Evolutionary conservation across 1,140 invertebrate genomes (phyloP).

Genomic region (Charaxes varanes): DNA sequence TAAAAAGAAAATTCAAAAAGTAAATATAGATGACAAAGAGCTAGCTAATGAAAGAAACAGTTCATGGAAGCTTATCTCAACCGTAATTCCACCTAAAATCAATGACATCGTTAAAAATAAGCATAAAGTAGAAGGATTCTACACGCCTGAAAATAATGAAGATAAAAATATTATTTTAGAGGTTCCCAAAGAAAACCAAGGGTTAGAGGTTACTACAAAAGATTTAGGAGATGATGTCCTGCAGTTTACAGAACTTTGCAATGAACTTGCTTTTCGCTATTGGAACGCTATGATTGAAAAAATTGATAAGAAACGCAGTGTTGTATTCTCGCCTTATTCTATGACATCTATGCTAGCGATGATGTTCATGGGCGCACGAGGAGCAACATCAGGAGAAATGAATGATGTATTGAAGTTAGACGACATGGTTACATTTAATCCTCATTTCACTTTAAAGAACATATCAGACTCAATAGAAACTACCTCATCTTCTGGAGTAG

Average conservation of each 20-base stretch:
- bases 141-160: constrained; percentile 29
- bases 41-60: constrained; percentile 48
- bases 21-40: constrained; percentile 65
- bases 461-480: constrained; percentile 84
- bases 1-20: constrained; percentile 67
- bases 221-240: constrained; percentile 81
- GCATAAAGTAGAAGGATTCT: constrained; percentile 40
- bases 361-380: constrained; percentile 90
- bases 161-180: constrained; percentile 59
- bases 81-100: constrained; percentile 49
- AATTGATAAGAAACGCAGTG: constrained; percentile 82
- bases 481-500: constrained; percentile 79
- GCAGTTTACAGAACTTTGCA: constrained; percentile 84
- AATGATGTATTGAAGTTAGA: constrained; percentile 89
- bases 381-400: constrained; percentile 91
- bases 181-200: constrained; percentile 79
- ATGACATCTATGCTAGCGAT: constrained; percentile 89
- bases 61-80: constrained; percentile 68
- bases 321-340: constrained; percentile 90
- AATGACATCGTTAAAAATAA: constrained; percentile 49
- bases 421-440: constrained; percentile 91
- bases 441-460: constrained; percentile 88
- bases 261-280: constrained; percentile 88
- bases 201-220: constrained; percentile 82
- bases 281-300: constrained; percentile 82